Base-by-base conservation (phyloP, 2,888 invertebrate genomes). In the Tetramorium bicarinatum region DNA sequence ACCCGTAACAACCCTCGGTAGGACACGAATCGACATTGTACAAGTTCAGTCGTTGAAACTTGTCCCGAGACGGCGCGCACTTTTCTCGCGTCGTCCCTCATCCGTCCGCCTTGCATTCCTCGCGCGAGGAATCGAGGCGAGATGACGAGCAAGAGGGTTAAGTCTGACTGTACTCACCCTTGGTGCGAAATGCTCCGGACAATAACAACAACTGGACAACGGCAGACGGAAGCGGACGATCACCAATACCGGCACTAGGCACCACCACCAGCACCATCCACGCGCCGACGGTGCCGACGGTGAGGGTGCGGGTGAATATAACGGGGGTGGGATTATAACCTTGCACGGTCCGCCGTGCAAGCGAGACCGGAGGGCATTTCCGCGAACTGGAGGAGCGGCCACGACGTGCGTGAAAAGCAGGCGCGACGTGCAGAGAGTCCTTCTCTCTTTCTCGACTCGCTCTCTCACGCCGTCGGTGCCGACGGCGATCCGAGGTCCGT, bases 271-370 rank as follows among this genome's bases (percentile, higher is more conserved):
- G 38, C 52, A 71, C 34, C 49, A 61, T 61, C 72, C 61, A 52
- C 25, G 44, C 18, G 44, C 18, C 69, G 69, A 66, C 44, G 41
- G 18, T n/a, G 41, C 34, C 54, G 71, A 71, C 52, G 84, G 81
- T 82, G 85, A 86, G 79, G 86, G 66, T 76, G 79, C 82, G 88
- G 80, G 62, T 85, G 82, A 86, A 86, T 71, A 83, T 66, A 83
- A 80, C 83, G 81, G 69, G 75, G 59, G 84, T 67, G 81, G 83
- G 84, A 74, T 89, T 84, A 83, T 86, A 89, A 85, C 74, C 84
- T 85, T 84, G 69, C 77, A 64, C 81, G 83, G 85, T 81, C 87
- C 89, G 85, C 83, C 85, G 86, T 84, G 76, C 83, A 34, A 56
- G 25, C 41, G 64, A 61, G 11, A 34, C 54, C 29, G 38, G 88